Evolutionary conservation across 2,113 vertebrate genomes (phyloP), one percentile per base, ranked within the genome.

Genomic region (Myodes glareolus): DNA sequence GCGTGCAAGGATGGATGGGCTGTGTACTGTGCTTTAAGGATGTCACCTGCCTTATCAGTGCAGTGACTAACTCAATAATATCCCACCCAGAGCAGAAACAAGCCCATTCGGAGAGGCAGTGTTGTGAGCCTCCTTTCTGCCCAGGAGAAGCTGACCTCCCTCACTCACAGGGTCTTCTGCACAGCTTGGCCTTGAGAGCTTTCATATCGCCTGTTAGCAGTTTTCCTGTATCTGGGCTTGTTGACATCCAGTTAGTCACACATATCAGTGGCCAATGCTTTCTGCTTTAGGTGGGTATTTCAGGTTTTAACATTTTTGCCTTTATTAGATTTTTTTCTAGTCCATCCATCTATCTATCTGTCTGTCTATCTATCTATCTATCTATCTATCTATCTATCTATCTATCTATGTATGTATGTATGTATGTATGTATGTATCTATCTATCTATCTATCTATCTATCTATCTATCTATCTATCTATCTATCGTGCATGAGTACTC

Each of bases 1-100:
- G 7, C n/a, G 63, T 58, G 67, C 1, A 80, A 72, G 45, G 16
- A 67, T 67, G 10, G 33, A 0, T 67, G 93, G n/a, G 87, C 87
- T 88, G 45, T 21, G 23, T 73, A 72, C 39, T 86, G 72, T 84
- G 88, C 92, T 92, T 96, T 88, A 94, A 97, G 77, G 73, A 77
- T 3, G 89, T 92, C 19, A 65, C 42, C 31, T 95, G 1, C 91
- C 27, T 92, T 86, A 45, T 52, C 52, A 67, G 39, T 45, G 7
- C 5, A 25, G 39, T 89, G 65, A 84, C 82, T 95, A 45, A 52
- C 81, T 92, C 94, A 95, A 36, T 91, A 45, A 76, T 42, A 75
- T 75, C 84, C 31, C 55, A 36, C 16, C 45, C 5, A 25, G n/a
- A 21, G 31, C 52, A 76, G n/a, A 94, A 47, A 77, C 65, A 89